Conservation (phyloP, 2,888 invertebrate genomes). For the Athalia rosae region DNA sequence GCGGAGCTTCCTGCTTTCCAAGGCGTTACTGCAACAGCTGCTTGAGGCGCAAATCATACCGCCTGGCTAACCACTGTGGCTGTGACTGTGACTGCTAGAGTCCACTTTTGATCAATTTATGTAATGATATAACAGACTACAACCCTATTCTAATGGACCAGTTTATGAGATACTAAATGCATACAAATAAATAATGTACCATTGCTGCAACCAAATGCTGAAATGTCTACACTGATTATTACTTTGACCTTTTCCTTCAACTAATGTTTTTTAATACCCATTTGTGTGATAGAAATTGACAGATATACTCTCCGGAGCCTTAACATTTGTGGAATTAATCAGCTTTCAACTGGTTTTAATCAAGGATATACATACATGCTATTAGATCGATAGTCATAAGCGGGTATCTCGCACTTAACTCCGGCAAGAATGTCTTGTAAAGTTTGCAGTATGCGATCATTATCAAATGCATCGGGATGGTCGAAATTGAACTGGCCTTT, state of each 20-base stretch:
- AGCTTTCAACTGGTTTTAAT: too few species aligned
- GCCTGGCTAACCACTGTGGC: conserved; percentile 29
- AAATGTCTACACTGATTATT: too few species aligned
- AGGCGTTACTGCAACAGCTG: conserved; percentile 37
- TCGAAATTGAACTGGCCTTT: conserved; percentile 98
- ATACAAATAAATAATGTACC: too few species aligned
- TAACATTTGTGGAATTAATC: too few species aligned
- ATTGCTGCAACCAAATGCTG: too few species aligned
- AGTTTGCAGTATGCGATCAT: conserved; percentile 87
- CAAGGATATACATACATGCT: conserved; percentile 80
- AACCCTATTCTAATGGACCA: too few species aligned
- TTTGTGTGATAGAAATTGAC: too few species aligned
- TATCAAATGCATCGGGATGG: conserved; percentile 98
- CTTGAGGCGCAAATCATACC: conserved; percentile 15
- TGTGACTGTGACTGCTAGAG: conserved; percentile 11
- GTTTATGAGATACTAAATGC: too few species aligned
- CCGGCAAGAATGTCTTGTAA: conserved; percentile 89
- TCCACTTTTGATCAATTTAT: neutral
- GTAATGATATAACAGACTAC: neutral
- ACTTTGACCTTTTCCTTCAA: too few species aligned
- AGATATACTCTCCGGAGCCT: too few species aligned
- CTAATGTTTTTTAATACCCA: too few species aligned
- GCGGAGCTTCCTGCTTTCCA: conserved; percentile 36
- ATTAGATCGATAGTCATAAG: conserved; percentile 95
- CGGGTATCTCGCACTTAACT: conserved; percentile 91